Base-by-base conservation (phyloP, 2,113 vertebrate species). In the Planiliza haematocheilus region DNA sequence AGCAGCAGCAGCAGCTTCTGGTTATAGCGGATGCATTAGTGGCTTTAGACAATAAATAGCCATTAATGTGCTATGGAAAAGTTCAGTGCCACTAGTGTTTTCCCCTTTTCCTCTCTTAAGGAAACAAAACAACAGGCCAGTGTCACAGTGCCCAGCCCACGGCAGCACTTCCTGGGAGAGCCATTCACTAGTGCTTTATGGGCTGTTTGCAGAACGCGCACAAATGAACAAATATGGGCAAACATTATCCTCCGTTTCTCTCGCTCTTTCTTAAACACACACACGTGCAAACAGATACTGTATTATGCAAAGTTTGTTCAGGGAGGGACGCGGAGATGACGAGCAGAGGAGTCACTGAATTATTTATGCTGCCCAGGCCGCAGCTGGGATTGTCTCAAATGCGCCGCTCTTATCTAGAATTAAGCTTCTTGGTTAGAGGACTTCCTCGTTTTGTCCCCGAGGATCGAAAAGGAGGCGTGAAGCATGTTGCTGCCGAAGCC, bases 241-340 rank as follows among this genome's bases (percentile, higher is more conserved):
- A 57, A 76, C 68, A 24, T 21, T 50, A 53, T 51, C 46, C 16
- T 57, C 16, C 46, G 18, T 70, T 34, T 52, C 64, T 52, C 68
- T 7, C 11, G 0, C 45, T 39, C 50, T 38, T n/a, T 53, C 55
- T 62, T 69, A 76, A 77, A 66, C 53, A 70, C 37, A 71, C 39
- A 65, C 52, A 52, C 52, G 64, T 20, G 18, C 67, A 76, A 79
- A 67, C 37, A 70, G 67, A 77, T 58, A 82, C 70, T 80, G 74
- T 86, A 67, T 76, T 81, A 81, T 86, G 71, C 53, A 77, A 73
- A 13, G 76, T 86, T 89, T 88, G 76, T 60, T 76, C 62, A 79
- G 70, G 86, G 76, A 83, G 81, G 43, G 70, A 74, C 64, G 16
- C 8, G 45, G 61, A 65, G 49, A 78, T 37, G 62, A 18, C 8